Evolutionary conservation across 2,797 vertebrate genomes (phyloP), one percentile per base, ranked within the genome.

Genomic region (Acanthurus lineatus): DNA sequence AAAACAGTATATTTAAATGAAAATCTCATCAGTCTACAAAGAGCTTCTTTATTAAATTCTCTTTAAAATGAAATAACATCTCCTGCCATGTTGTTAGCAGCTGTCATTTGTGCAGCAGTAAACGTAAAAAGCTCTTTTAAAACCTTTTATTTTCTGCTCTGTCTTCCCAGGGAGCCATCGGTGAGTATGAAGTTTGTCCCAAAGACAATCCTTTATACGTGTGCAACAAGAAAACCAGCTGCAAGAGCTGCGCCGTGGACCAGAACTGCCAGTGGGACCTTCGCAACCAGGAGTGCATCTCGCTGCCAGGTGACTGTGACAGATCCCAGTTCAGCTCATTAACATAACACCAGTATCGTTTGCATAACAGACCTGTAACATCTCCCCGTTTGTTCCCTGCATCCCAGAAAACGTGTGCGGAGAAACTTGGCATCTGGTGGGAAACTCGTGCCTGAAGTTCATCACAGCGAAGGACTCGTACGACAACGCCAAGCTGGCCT

Each of bases 261-360:
- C 98, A 97, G 86, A 98, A 98, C 95, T 99, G 98, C 81, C 98
- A 99, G 90, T 99, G 98, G 98, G 98, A 99, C 16, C 93, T 96
- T 1, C 95, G 97, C 82, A 99, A 98, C 87, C 98, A 98, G 88
- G 98, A 99, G 82, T 99, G 98, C 89, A 97, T 98, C 0, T 96
- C 97, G 1, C 89, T 99, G 58, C 97, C 98, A 2, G 98, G 98
- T 99, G 91, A 35, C 86, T 19, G 32, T 6, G 0, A 28, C 1
- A 6, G 64, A 14, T 16, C 15, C n/a, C 15, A 58, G 17, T 38
- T 58, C 4, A 0, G 2, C 35, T 9, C 6, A 8, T n/a, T 42
- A n/a, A 44, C 35, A 4, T 28, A 15, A 2, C 2, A 6, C 11
- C 35, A 12, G 32, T 10, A 0, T n/a, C n/a, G 4, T 77, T 3